Percentiles rank a stretch among this genome's conserved stretches.
phyloP scores from a whole-genome alignment of 2,113 vertebrate genomes.

The Anguilla rostrata region DNA sequence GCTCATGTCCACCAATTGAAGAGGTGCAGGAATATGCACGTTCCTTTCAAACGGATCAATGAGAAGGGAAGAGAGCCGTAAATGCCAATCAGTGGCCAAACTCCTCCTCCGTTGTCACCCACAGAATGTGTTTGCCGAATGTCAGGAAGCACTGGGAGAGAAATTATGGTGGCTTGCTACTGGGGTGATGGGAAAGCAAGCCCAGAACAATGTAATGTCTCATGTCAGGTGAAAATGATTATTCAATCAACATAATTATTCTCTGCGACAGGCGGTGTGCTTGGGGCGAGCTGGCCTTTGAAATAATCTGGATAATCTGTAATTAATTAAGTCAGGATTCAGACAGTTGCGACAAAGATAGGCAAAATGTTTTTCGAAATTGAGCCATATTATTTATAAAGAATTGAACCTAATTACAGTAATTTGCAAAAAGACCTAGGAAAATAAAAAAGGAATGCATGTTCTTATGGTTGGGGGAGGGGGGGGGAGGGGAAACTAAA shows the following conservation, averaged over 20 bases:
- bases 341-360: neutral
- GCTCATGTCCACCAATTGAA: conserved; percentile 26
- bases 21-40: conserved; percentile 50
- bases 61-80: conserved; percentile 17
- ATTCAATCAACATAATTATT: neutral
- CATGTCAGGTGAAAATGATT: neutral
- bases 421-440: neutral
- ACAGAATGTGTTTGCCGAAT: neutral
- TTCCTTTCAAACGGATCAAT: conserved; percentile 54
- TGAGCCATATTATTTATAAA: too few species aligned
- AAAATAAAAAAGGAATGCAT: neutral
- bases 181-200: neutral
- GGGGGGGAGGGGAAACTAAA: too few species aligned
- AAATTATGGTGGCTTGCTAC: neutral
- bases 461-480: too few species aligned
- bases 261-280: neutral
- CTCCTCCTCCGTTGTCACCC: neutral
- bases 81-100: conserved; percentile 8
- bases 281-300: neutral
- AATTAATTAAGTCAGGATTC: neutral
- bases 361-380: neutral
- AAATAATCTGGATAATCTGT: neutral
- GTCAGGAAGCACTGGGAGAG: neutral
- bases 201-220: neutral
- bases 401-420: neutral